Percentiles rank a stretch among this genome's conserved stretches.
Evolutionary conservation across 2,113 vertebrate genomes (phyloP).

Genomic region (Hemichromis elongatus): DNA sequence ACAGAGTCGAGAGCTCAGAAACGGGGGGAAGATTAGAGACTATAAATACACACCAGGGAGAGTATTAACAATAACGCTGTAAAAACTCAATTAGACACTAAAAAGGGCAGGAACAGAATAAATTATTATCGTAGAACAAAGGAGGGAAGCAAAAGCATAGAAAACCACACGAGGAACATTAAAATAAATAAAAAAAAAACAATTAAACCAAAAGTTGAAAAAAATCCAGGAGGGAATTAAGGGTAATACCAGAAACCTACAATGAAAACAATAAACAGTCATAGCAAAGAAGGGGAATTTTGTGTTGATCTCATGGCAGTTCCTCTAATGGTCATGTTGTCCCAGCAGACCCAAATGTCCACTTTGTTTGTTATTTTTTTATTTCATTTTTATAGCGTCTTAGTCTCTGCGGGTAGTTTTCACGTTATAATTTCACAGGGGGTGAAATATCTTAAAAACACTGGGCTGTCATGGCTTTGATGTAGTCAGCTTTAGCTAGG

Average conservation of each 20-base stretch:
- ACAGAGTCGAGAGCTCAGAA: not conserved
- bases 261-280: not conserved
- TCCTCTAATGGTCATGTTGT: not conserved
- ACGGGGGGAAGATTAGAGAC: not conserved
- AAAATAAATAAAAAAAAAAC: not conserved
- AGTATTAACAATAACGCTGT: not conserved
- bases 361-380: not conserved
- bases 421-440: not conserved
- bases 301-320: not conserved
- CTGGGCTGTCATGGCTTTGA: not conserved
- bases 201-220: not conserved
- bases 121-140: not conserved
- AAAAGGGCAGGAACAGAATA: not conserved
- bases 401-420: not conserved
- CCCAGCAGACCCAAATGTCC: not conserved
- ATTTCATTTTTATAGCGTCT: not conserved
- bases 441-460: fast-evolving
- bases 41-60: not conserved
- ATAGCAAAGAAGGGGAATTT: not conserved
- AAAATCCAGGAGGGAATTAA: not conserved
- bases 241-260: not conserved
- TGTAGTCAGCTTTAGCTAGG: not conserved
- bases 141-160: not conserved
- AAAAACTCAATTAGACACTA: not conserved
- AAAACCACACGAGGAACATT: not conserved